A percentile compares a stretch with the other conserved stretches of the same genome.
Evolutionary conservation across 2,797 vertebrate species (phyloP).

Genomic region (Urophycis tenuis): DNA sequence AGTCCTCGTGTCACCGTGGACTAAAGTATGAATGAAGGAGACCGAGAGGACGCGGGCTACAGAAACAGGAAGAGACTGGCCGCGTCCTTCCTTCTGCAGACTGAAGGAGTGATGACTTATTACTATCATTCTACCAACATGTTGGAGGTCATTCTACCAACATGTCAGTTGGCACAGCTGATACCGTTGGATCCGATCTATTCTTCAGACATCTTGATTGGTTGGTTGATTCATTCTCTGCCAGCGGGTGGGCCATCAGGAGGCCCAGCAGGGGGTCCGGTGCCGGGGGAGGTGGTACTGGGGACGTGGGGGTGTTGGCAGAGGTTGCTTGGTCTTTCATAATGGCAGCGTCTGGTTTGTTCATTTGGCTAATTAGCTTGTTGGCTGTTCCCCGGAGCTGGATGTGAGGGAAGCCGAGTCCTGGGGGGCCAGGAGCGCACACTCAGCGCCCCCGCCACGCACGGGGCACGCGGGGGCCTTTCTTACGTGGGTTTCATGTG

Average conservation of each 20-base stretch:
- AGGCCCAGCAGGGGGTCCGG: not conserved
- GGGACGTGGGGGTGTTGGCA: conserved; percentile 46
- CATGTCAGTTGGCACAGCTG: no score
- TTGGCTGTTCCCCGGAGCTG: no score
- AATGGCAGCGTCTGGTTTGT: conserved; percentile 42
- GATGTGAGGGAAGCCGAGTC: no score
- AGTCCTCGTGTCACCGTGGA: not conserved
- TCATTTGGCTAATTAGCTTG: conserved; percentile 4
- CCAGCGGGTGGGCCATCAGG: conserved; percentile 50
- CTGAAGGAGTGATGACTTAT: no score
- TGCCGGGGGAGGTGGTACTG: conserved; percentile 32
- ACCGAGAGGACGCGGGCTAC: conserved; percentile 55
- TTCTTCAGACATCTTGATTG: no score
- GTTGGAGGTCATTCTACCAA: no score
- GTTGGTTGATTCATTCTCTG: conserved; percentile 3
- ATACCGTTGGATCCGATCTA: no score
- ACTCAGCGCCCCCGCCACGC: no score
- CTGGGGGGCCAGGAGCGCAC: no score
- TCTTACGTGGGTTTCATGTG: no score
- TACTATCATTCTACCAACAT: no score
- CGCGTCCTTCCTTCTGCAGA: conserved; percentile 34
- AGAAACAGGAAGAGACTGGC: conserved; percentile 71
- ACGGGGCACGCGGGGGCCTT: no score
- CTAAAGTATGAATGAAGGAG: conserved; percentile 73
- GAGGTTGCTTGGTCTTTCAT: conserved; percentile 45